phyloP scores from a whole-genome alignment of 2,113 vertebrate genomes.

The Epinephelus lanceolatus region DNA sequence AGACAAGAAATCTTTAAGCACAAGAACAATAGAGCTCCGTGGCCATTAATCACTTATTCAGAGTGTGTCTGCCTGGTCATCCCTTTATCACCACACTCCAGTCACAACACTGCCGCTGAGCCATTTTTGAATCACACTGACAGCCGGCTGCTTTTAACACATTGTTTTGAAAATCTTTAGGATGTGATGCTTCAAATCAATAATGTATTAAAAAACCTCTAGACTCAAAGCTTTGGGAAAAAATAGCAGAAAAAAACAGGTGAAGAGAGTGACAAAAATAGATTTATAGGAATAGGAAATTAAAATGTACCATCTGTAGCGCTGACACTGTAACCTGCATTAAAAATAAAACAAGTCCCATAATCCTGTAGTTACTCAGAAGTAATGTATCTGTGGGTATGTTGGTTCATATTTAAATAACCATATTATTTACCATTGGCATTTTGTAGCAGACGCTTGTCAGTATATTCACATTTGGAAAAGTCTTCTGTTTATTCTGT shows the following conservation, averaged over 20 bases:
- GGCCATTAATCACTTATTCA: constrained; percentile 78
- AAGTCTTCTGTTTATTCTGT: not conserved
- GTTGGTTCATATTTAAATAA: not conserved
- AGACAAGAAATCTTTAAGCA: constrained; percentile 78
- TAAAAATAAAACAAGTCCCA: not conserved
- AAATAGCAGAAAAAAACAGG: not conserved
- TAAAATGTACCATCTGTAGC: not conserved
- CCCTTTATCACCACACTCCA: constrained; percentile 58
- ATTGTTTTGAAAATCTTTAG: constrained; percentile 19
- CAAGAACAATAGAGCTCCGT: constrained; percentile 71
- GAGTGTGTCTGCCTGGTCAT: constrained; percentile 42
- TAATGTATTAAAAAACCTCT: constrained; percentile 27
- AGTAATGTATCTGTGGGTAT: not conserved
- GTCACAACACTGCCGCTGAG: constrained; percentile 21
- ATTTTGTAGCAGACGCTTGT: not conserved
- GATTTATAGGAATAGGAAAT: not conserved
- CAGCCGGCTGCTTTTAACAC: constrained; percentile 23
- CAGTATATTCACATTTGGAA: not conserved
- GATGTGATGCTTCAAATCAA: constrained; percentile 13
- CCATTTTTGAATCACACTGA: constrained; percentile 31
- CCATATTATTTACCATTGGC: not conserved
- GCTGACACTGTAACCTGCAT: not conserved
- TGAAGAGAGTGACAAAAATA: not conserved
- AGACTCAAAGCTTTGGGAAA: not conserved
- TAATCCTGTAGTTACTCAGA: not conserved